phyloP scores from a whole-genome alignment of 2,113 vertebrate genomes.

The Dicerorhinus sumatrensis region DNA sequence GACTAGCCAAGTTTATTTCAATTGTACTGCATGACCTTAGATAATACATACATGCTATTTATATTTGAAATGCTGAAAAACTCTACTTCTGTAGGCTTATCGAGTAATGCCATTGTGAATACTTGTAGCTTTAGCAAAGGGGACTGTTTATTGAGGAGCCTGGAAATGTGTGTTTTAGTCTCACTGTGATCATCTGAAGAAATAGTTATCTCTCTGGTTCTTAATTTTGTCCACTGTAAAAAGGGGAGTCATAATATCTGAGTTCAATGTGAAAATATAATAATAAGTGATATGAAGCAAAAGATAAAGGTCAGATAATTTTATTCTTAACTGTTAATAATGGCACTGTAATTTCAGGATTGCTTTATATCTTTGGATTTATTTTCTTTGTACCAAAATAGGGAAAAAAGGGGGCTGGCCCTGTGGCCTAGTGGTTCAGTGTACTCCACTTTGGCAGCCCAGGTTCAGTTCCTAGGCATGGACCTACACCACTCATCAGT shows the following conservation, averaged over 20 bases:
- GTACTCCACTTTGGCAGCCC: no score
- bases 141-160: neutral
- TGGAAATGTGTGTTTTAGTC: neutral
- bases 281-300: neutral
- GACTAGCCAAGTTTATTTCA: neutral
- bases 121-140: no score
- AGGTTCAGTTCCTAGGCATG: no score
- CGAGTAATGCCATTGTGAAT: neutral
- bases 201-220: neutral
- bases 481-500: no score
- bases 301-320: neutral
- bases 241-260: neutral
- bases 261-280: neutral
- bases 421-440: no score
- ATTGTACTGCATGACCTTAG: neutral
- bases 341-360: neutral
- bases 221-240: neutral
- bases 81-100: neutral
- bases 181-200: neutral
- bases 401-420: no score
- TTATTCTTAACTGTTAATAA: neutral
- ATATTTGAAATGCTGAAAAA: neutral
- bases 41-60: neutral
- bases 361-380: conserved; percentile 12
- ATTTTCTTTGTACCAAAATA: neutral